Percentiles rank a stretch among this genome's conserved stretches.
Conservation (phyloP, 2,888 invertebrate species). For the Hipparchia sbordonii region DNA sequence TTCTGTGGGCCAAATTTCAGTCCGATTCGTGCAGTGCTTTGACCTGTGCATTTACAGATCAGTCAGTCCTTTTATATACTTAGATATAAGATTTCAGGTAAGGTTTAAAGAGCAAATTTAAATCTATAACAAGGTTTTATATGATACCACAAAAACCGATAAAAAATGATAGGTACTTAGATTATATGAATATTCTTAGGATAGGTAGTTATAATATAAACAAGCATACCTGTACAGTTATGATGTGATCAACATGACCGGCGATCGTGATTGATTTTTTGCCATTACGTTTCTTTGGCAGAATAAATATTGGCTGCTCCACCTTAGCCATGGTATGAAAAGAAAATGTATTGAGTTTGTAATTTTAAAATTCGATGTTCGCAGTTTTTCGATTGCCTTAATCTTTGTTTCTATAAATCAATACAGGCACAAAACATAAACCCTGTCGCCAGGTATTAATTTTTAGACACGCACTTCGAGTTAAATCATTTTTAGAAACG, state of each 20-base stretch:
- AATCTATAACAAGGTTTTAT: no score
- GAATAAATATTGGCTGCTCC: conserved; percentile 82
- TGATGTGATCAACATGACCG: conserved; percentile 85
- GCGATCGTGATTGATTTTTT: conserved; percentile 76
- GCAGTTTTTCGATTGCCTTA: background rate
- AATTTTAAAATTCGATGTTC: conserved; percentile 3
- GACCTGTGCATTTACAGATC: no score
- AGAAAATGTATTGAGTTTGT: background rate
- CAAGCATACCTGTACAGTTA: conserved; percentile 80
- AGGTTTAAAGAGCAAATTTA: no score
- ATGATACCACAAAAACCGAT: no score
- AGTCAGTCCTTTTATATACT: no score
- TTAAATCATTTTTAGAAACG: background rate
- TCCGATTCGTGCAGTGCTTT: no score
- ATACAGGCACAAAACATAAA: background rate
- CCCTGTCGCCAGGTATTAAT: background rate
- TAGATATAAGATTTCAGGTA: no score
- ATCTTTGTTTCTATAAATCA: background rate
- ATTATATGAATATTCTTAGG: no score
- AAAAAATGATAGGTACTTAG: no score
- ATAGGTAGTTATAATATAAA: no score
- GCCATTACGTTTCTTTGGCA: conserved; percentile 83
- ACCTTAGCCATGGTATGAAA: conserved; percentile 63
- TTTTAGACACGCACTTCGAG: background rate
- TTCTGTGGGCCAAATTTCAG: no score